Evolutionary conservation across 2,797 vertebrate genomes (phyloP).

Genomic region (Distichodus sexfasciatus): DNA sequence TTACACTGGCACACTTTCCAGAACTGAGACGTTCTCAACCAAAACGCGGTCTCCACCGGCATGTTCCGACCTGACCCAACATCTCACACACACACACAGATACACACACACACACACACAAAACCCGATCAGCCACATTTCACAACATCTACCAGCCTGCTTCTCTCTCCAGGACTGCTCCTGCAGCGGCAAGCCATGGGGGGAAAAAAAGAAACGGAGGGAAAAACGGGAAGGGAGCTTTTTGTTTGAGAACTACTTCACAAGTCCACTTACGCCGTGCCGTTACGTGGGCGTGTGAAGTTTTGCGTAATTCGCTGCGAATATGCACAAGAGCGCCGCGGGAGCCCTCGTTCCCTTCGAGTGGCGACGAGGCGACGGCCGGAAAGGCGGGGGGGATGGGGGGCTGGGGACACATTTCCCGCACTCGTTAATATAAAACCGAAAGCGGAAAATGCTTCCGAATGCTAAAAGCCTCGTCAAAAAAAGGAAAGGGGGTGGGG

Average conservation of each 20-base stretch:
- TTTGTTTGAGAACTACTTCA: slow-evolving; percentile 41
- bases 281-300: slow-evolving; percentile 50
- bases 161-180: not conserved
- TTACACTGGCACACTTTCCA: too few relatives aligned
- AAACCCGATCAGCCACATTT: not conserved
- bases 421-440: slow-evolving; percentile 67
- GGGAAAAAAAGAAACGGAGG: slow-evolving; percentile 9
- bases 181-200: too few relatives aligned
- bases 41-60: too few relatives aligned
- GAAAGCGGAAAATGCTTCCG: slow-evolving; percentile 56
- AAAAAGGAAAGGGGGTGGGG: not conserved
- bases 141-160: not conserved
- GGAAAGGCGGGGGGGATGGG: slow-evolving; percentile 38
- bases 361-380: slow-evolving; percentile 36
- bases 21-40: too few relatives aligned
- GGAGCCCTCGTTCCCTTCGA: slow-evolving; percentile 51
- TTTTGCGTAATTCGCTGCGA: slow-evolving; percentile 49
- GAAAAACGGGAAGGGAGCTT: too few relatives aligned
- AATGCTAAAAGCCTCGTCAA: slow-evolving; percentile 23
- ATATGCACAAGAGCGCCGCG: slow-evolving; percentile 53
- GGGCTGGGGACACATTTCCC: too few relatives aligned
- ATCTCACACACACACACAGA: too few relatives aligned
- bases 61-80: too few relatives aligned
- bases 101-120: not conserved
- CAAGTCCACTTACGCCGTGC: slow-evolving; percentile 53